Conservation (phyloP, 1,140 invertebrate species). For the Dufourea novaeangliae region DNA sequence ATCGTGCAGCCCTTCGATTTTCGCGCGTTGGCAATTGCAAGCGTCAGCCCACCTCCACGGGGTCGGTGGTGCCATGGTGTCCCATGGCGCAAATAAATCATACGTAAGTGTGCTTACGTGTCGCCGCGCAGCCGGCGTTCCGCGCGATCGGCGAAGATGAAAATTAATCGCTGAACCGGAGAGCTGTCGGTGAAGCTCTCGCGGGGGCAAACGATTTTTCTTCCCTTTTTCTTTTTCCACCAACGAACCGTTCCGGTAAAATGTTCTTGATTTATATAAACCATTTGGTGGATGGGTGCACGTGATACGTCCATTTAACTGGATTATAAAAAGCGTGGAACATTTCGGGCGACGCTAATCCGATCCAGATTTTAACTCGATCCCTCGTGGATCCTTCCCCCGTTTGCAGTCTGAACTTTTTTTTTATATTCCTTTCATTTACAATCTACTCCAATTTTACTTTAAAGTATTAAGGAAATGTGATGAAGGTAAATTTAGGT, state of each 20-base stretch:
- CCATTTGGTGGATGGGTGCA: background rate
- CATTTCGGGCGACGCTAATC: background rate
- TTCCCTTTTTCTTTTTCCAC: background rate
- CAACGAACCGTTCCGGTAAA: background rate
- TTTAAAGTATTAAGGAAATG: no score
- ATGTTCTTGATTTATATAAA: background rate
- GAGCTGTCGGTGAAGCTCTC: background rate
- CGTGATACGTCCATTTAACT: conserved; percentile 3
- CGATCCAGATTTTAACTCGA: background rate
- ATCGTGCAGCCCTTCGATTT: conserved; percentile 58
- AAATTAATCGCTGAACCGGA: conserved; percentile 24
- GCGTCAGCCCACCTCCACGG: conserved; percentile 22
- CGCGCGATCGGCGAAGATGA: conserved; percentile 1
- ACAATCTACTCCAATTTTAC: no score
- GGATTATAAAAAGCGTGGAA: background rate
- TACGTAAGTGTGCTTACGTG: conserved; percentile 39
- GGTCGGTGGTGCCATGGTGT: conserved; percentile 37
- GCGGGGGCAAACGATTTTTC: background rate
- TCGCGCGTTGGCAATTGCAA: conserved; percentile 63
- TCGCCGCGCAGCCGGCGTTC: conserved; percentile 15
- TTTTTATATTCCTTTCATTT: no score
- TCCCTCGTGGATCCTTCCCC: background rate
- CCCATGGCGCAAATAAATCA: conserved; percentile 52
- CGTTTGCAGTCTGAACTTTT: no score
- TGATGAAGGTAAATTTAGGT: no score